Evolutionary conservation across 2,797 vertebrate species (phyloP).

Genomic region (Peromyscus melanophrys): DNA sequence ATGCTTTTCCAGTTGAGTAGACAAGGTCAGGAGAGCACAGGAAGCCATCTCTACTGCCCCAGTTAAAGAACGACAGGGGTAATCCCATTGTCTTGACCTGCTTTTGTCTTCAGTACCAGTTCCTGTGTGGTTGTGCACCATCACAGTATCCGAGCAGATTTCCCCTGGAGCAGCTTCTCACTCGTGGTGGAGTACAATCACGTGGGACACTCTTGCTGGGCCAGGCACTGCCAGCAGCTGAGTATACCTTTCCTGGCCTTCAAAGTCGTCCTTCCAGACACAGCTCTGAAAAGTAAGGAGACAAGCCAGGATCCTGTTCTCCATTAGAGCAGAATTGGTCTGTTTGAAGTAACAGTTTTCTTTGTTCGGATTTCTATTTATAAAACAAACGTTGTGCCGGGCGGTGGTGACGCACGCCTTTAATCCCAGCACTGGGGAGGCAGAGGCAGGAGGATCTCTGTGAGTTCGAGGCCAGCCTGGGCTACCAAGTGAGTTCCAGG

Average conservation of each 20-base stretch:
- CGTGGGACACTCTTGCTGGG: conserved; percentile 92
- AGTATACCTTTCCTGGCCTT: conserved; percentile 91
- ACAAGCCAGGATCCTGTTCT: conserved; percentile 6
- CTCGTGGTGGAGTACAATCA: conserved; percentile 94
- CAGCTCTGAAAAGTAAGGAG: conserved; percentile 86
- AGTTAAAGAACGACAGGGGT: conserved; percentile 57
- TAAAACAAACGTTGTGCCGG: neutral
- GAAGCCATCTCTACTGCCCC: conserved; percentile 15
- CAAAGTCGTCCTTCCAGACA: conserved; percentile 89
- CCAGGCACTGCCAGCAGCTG: conserved; percentile 90
- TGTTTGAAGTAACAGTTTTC: conserved; percentile 51
- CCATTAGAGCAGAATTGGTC: conserved; percentile 37
- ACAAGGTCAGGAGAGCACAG: neutral
- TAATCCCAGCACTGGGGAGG: too few relatives aligned
- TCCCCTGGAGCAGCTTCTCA: conserved; percentile 95
- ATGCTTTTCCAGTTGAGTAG: conserved; percentile 34
- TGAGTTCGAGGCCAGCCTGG: too few relatives aligned
- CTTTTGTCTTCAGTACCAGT: conserved; percentile 88
- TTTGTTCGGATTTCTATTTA: conserved; percentile 62
- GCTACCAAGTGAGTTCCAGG: too few relatives aligned
- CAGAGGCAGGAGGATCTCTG: too few relatives aligned
- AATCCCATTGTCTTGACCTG: conserved; percentile 75
- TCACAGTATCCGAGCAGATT: conserved; percentile 93
- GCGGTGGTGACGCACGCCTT: too few relatives aligned
- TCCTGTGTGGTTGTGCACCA: conserved; percentile 92